Evolutionary conservation across 1,140 invertebrate genomes (phyloP).

Genomic region (Pinna nobilis): DNA sequence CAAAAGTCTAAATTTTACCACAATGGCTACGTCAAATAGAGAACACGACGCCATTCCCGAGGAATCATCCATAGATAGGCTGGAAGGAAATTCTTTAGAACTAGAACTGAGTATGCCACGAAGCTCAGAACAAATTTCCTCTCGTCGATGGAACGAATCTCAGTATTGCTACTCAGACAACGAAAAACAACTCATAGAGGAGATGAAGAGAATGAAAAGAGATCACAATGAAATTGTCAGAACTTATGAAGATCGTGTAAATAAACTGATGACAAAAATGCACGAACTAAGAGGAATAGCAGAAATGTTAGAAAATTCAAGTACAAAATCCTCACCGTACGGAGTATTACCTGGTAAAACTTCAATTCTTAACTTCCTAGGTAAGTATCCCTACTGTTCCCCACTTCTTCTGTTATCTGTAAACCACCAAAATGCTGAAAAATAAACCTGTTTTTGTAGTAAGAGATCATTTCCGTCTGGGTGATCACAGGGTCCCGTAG

Average conservation of each 20-base stretch:
- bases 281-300: constrained; percentile 69
- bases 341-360: constrained; percentile 61
- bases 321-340: constrained; percentile 66
- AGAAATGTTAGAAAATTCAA: constrained; percentile 70
- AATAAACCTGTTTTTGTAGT: background rate
- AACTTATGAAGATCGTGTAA: constrained; percentile 69
- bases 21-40: constrained; percentile 38
- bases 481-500: constrained; percentile 18
- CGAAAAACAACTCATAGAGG: constrained; percentile 72
- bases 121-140: background rate
- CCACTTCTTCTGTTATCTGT: no score
- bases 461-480: constrained; percentile 10
- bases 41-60: constrained; percentile 58
- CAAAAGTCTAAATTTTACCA: background rate
- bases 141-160: constrained; percentile 49
- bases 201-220: constrained; percentile 70
- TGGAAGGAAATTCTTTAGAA: constrained; percentile 37
- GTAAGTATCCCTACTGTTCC: no score
- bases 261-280: constrained; percentile 72
- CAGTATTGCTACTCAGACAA: constrained; percentile 69
- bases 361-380: constrained; percentile 57
- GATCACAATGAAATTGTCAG: constrained; percentile 66
- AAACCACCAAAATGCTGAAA: background rate
- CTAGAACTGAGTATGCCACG: constrained; percentile 36
- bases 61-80: constrained; percentile 40